Conservation (phyloP, 2,113 vertebrate genomes). For the Rhinogobius similis region DNA sequence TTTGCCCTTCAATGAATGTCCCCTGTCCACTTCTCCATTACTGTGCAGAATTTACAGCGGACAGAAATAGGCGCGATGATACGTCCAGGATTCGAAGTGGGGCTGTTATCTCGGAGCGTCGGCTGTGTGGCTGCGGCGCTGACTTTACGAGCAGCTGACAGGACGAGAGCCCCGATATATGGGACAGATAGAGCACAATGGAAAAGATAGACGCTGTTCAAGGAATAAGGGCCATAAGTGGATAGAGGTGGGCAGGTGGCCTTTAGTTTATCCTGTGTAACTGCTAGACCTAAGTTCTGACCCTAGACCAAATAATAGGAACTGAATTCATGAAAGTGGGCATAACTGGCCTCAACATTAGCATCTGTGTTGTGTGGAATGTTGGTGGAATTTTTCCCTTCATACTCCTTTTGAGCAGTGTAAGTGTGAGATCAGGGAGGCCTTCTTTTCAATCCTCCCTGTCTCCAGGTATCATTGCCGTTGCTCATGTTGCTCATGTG, state of each 20-base stretch:
- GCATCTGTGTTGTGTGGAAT: no score
- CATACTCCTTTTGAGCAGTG: no score
- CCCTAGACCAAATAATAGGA: no score
- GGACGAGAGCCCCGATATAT: background rate
- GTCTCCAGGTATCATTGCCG: no score
- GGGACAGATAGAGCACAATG: constrained; percentile 22
- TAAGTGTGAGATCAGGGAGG: no score
- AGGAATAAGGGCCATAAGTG: constrained; percentile 40
- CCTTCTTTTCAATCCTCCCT: no score
- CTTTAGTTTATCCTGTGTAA: background rate
- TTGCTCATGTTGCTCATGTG: no score
- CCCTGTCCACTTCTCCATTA: constrained; percentile 12
- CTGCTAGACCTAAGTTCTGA: background rate
- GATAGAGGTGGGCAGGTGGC: constrained; percentile 18
- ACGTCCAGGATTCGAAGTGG: background rate
- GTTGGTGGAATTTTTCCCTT: no score
- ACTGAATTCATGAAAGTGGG: no score
- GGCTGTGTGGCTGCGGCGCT: background rate
- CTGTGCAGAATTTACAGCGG: constrained; percentile 14
- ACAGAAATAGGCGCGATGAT: background rate
- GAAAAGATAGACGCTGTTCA: constrained; percentile 49
- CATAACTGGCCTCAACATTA: no score
- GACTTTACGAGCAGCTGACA: background rate
- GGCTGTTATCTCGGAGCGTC: background rate
- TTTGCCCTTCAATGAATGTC: background rate